Base-by-base conservation (phyloP, 2,888 invertebrate genomes). In the Alcis repandata region DNA sequence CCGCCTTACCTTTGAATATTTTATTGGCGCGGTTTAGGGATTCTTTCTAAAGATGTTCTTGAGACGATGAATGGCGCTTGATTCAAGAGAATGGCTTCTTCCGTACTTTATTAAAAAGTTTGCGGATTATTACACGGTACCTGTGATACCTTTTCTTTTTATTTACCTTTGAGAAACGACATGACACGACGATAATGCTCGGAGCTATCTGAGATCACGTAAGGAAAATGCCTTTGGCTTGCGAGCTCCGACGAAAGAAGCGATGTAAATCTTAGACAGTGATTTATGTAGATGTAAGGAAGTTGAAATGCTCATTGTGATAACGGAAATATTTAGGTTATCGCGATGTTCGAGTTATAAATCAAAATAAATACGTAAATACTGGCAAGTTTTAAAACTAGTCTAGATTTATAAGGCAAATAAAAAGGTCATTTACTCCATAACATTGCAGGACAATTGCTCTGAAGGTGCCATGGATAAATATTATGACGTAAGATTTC, bases 1-100 rank as follows among this genome's bases (percentile, higher is more conserved):
- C 59, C 51, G 22, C 20, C 41, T 56, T 48, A 22, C 62, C 56
- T 62, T 62, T 62, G 62, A 62, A 62, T 62, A 62, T 62, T 62
- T 62, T 57, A 57, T 57, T 51, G 56, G 51, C 32, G 49, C 22
- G 57, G 56, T 54, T 61, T 43, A 33, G 49, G 48, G 43, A 51
- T 62, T 43, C 43, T 49, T 56, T 56, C 54, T 9, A 11, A 27
- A 61, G 46, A 56, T 45, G 43, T 51, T 59, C 27, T 56, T 27
- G 17, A 38, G 52, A 48, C 41, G 59, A 43, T 49, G 51, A 62
- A 62, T 57, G 49, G 51, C 36, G 22, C 41, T 51, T 56, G 51
- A 62, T 62, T 56, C 41, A 27, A 1, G 36, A 49, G 36, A 56
- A 57, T 36, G 43, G 43, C 36, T 36, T 32, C n/a, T 52, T 19